Evolutionary conservation across 2,113 vertebrate species (phyloP), one percentile per base, ranked within the genome.

Genomic region (Steatornis caripensis): DNA sequence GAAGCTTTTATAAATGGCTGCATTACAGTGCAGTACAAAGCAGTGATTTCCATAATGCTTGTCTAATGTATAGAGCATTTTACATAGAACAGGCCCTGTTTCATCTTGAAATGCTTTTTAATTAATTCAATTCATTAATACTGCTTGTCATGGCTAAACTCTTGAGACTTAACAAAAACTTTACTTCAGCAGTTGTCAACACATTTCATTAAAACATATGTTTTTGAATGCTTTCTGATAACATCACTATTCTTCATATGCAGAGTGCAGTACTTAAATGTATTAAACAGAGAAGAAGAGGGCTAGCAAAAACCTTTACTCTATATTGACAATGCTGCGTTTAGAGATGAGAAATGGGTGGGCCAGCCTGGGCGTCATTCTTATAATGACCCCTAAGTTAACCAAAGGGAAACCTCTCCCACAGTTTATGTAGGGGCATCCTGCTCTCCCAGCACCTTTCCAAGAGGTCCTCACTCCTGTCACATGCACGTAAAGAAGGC

Each of bases 101-200:
- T 98, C 97, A 98, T 98, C 97, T 98, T 96, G 96, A 98, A 98
- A 98, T 98, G 97, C 95, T 97, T 97, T 98, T 98, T 98, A 98
- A 98, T 98, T 98, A 98, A 98, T 98, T 98, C 97, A 97, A 95
- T 98, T 98, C 97, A 98, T 98, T 98, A 98, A 97, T 97, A 98
- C 91, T 92, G 97, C 97, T 97, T 93, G 95, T 97, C 96, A 97
- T 97, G 96, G 97, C 97, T 97, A 97, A 97, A 98, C 98, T 98
- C 97, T 91, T 95, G 96, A 97, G 97, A 98, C 96, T 97, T 97
- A 91, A 96, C 94, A 96, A 97, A 97, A 97, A 97, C 97, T 97
- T 97, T 95, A 89, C 97, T 98, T 97, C 96, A 96, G 97, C 96
- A 97, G 96, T 98, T 98, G 97, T 98, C 97, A 97, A 97, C 96